A percentile compares a stretch with the other conserved stretches of the same genome.
phyloP scores from a whole-genome alignment of 2,888 invertebrate species.

The Neelides folsomi region DNA sequence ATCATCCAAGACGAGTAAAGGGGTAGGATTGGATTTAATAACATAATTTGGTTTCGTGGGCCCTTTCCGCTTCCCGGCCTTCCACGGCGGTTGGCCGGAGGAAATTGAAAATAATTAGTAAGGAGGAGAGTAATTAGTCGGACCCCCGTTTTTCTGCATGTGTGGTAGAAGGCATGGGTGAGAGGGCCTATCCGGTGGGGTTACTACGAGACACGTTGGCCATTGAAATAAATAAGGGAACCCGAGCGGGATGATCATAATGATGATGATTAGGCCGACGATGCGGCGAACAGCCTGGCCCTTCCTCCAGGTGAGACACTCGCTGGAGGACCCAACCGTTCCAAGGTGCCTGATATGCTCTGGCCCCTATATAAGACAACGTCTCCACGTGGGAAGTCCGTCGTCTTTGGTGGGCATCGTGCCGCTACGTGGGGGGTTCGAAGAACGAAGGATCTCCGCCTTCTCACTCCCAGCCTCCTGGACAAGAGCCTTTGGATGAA shows the following conservation, averaged over 20 bases:
- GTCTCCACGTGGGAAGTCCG: constrained; percentile 33
- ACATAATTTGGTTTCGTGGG: background rate
- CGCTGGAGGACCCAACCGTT: no score
- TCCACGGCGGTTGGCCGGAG: constrained; percentile 2
- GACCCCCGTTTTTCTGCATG: constrained; percentile 6
- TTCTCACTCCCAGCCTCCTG: no score
- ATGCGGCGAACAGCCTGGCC: no score
- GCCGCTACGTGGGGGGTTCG: constrained; percentile 33
- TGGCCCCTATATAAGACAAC: constrained; percentile 18
- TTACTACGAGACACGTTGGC: constrained; percentile 1
- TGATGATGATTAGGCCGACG: no score
- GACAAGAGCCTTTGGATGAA: no score
- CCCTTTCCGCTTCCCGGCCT: constrained; percentile 4
- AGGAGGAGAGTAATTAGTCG: constrained; percentile 17
- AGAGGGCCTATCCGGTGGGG: constrained; percentile 5
- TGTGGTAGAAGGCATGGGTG: constrained; percentile 5
- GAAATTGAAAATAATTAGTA: constrained; percentile 23
- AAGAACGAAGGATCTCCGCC: background rate
- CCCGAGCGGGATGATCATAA: no score
- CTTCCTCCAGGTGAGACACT: no score
- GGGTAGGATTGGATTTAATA: background rate
- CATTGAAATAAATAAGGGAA: no score
- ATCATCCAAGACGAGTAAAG: background rate
- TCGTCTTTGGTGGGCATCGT: constrained; percentile 34
- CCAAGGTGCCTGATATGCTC: no score